Evolutionary conservation across 1,140 invertebrate species (phyloP), one percentile per base, ranked within the genome.

Genomic region (Tetramorium simillimum): DNA sequence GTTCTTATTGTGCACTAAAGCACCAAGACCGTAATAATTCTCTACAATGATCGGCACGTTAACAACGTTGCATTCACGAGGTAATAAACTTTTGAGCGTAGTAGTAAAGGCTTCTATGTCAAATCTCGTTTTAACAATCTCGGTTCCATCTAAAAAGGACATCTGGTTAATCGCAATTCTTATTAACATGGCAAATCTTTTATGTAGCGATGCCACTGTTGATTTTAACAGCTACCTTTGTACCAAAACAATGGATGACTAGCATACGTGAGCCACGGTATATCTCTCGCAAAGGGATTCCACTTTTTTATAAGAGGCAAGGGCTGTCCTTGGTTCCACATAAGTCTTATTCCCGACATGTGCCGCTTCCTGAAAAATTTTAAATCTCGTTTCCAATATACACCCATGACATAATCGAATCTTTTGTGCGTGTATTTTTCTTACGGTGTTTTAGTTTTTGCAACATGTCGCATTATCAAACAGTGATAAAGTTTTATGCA

Each of bases 241-340:
- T 97, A 97, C 96, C 97, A 98, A 90, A 96, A 96, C 58, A 98
- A 95, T 10, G 98, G 98, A 95, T 98, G 98, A 86, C 97, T 98
- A 1, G 97, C 96, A 87, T 97, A 97, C 1, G 97, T 98, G 7
- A 97, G 95, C 94, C 97, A 98, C 0, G 98, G 98, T 87, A 98
- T 97, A 70, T 97, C 96, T 84, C 96, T 96, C 86, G 96, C 96
- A 95, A 98, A 98, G 2, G 98, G 98, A 94, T 99, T 99, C 98
- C 98, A 99, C 86, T 97, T 97, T 87, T 97, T 97, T 77, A 96
- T 95, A 89, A 98, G 95, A 2, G 96, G 95, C 28, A 97, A 91
- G 1, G 97, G 96, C 90, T 97, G 95, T 0, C 97, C 97, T 90
- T 96, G 96, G 91, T 97, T 97, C 97, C 98, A 98, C 94, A 97